These are phyloP conservation scores for Heliocidaris tuberculata DNA, from an alignment of 35 echinoderm and acorn worm genomes.

Conservation along the genomic window DNA sequence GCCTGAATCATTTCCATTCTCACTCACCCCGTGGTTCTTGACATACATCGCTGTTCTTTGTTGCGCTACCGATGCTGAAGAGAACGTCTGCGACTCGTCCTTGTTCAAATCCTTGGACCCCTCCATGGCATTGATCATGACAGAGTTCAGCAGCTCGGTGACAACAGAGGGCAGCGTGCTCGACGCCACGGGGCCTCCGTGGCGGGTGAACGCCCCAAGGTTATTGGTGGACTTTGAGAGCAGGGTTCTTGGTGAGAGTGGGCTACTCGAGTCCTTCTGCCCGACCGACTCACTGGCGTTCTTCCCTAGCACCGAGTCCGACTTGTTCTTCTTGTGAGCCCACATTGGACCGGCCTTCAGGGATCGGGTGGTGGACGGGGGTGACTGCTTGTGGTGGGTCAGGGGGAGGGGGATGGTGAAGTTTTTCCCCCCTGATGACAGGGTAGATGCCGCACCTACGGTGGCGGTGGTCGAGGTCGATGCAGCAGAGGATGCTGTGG, in stretches of 20 bases:
- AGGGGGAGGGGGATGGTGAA: slow-evolving; percentile 40
- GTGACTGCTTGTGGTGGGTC: slow-evolving; percentile 46
- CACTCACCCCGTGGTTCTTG: neutral
- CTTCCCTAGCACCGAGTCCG: slow-evolving; percentile 24
- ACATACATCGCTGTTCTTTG: slow-evolving; percentile 14
- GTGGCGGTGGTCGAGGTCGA: slow-evolving; percentile 41
- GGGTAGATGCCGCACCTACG: slow-evolving; percentile 16
- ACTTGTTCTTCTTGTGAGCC: slow-evolving; percentile 22
- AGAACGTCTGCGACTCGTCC: neutral
- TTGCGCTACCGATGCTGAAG: neutral
- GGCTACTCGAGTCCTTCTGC: too few relatives aligned
- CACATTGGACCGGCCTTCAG: neutral
- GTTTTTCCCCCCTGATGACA: slow-evolving; percentile 24
- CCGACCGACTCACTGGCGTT: neutral
- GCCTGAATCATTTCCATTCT: neutral
- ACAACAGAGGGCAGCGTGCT: slow-evolving; percentile 42
- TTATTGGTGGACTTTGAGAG: slow-evolving; percentile 36
- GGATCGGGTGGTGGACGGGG: slow-evolving; percentile 14
- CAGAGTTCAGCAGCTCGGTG: slow-evolving; percentile 47
- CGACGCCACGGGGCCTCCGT: neutral
- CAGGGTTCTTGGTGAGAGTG: neutral
- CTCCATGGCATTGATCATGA: slow-evolving; percentile 61
- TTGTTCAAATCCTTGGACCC: neutral
- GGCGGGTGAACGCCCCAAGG: neutral
- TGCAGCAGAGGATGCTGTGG: slow-evolving; percentile 28